Conservation (phyloP, 2,113 vertebrate genomes). For the Neoarius graeffei region DNA sequence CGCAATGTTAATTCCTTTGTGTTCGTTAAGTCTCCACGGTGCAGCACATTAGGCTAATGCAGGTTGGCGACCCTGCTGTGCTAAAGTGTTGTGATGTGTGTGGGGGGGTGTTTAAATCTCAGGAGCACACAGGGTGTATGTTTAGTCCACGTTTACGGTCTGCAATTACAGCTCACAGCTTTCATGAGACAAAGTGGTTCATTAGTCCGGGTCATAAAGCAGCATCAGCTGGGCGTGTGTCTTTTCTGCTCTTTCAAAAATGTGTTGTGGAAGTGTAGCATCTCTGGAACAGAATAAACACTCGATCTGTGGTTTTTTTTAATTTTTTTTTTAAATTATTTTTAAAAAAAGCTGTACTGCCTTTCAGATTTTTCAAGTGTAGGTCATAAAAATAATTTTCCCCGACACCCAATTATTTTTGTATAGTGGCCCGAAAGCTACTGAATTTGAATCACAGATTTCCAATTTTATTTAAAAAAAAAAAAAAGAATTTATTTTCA, state of each 20-base stretch:
- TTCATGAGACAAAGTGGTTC: constrained; percentile 68
- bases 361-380: no score
- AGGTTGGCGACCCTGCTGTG: constrained; percentile 52
- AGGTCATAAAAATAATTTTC: no score
- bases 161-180: constrained; percentile 41
- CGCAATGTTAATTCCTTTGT: constrained; percentile 48
- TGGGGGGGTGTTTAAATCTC: constrained; percentile 25
- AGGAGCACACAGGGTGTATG: constrained; percentile 27
- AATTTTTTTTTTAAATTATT: no score
- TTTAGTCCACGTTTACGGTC: constrained; percentile 64
- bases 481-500: no score
- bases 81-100: constrained; percentile 50
- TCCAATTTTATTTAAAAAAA: no score
- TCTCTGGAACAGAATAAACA: background rate
- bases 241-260: background rate
- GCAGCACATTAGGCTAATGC: constrained; percentile 55
- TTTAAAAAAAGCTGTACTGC: no score
- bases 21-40: constrained; percentile 44
- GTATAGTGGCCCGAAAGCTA: no score
- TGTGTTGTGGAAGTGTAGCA: background rate
- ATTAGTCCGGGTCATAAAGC: constrained; percentile 69
- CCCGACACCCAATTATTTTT: no score
- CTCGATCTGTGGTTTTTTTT: background rate
- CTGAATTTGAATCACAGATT: no score
- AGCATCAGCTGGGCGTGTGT: constrained; percentile 51